Conservation (phyloP, 2,113 vertebrate genomes). For the Phoxinus phoxinus region DNA sequence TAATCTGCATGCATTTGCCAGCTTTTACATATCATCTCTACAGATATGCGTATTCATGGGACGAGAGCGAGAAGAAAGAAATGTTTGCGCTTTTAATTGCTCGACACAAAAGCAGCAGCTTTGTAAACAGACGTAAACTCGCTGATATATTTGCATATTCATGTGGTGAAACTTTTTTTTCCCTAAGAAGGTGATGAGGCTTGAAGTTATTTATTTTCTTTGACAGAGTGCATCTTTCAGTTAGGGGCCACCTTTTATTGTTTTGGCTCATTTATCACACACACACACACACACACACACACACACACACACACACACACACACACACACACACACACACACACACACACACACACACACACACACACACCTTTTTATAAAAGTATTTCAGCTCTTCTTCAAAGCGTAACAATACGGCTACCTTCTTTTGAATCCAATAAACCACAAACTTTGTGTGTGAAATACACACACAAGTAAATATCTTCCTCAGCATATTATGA, state of each 20-base stretch:
- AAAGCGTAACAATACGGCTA: conserved; percentile 14
- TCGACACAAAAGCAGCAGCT: conserved; percentile 75
- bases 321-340: background rate
- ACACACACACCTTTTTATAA: conserved; percentile 19
- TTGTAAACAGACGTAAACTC: conserved; percentile 74
- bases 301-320: conserved; percentile 17
- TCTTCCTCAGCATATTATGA: conserved; percentile 1
- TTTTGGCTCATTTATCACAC: conserved; percentile 62
- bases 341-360: conserved; percentile 20
- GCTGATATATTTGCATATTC: conserved; percentile 78
- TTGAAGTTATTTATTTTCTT: conserved; percentile 67
- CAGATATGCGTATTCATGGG: conserved; percentile 56
- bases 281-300: background rate
- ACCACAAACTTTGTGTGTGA: background rate
- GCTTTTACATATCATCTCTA: conserved; percentile 55
- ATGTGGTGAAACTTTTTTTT: conserved; percentile 60
- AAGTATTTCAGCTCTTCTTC: conserved; percentile 23
- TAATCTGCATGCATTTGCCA: conserved; percentile 52
- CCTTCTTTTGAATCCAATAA: conserved; percentile 12
- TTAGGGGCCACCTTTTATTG: conserved; percentile 60
- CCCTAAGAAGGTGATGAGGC: conserved; percentile 60
- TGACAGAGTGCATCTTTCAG: conserved; percentile 63
- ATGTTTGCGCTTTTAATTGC: conserved; percentile 81
- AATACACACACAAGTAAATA: background rate
- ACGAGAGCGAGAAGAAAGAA: conserved; percentile 59